Conservation (phyloP, 37 sponge, comb jelly and placozoan species). For the Aplysina aerophoba region DNA sequence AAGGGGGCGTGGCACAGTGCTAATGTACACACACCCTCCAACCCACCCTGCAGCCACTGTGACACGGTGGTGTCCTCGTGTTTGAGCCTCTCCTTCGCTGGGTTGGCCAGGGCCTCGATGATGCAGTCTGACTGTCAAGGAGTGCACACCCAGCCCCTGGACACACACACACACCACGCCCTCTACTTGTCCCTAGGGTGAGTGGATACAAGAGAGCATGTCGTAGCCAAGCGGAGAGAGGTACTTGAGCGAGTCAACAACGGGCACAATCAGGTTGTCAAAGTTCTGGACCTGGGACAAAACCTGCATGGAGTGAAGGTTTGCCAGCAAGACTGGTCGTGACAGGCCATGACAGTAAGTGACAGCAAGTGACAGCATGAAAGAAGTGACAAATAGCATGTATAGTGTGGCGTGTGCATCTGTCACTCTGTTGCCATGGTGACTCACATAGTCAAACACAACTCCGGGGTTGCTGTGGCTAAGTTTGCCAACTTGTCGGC, state of each 20-base stretch:
- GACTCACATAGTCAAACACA: conserved; percentile 91
- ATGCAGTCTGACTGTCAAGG: conserved; percentile 71
- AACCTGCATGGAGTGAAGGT: conserved; percentile 55
- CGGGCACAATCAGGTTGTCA: conserved; percentile 95
- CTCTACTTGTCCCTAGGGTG: background rate
- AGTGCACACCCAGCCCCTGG: background rate
- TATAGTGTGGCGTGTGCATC: background rate
- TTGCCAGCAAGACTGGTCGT: background rate
- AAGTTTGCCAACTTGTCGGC: conserved; percentile 92
- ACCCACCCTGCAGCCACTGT: conserved; percentile 88
- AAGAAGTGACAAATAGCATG: background rate
- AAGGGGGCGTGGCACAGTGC: background rate
- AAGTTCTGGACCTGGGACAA: conserved; percentile 94
- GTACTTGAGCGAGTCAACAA: conserved; percentile 96
- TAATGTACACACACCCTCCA: background rate
- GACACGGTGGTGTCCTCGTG: conserved; percentile 96
- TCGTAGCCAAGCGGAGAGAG: conserved; percentile 89
- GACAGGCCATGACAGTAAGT: background rate
- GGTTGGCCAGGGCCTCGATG: conserved; percentile 95
- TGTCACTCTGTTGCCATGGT: background rate
- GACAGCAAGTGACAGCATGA: background rate
- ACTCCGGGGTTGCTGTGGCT: conserved; percentile 96
- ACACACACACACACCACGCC: background rate
- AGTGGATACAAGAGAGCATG: conserved; percentile 91
- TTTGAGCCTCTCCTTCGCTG: conserved; percentile 90